Base-by-base conservation (phyloP, 2,888 invertebrate genomes). In the Leptinotarsa rubiginosa region DNA sequence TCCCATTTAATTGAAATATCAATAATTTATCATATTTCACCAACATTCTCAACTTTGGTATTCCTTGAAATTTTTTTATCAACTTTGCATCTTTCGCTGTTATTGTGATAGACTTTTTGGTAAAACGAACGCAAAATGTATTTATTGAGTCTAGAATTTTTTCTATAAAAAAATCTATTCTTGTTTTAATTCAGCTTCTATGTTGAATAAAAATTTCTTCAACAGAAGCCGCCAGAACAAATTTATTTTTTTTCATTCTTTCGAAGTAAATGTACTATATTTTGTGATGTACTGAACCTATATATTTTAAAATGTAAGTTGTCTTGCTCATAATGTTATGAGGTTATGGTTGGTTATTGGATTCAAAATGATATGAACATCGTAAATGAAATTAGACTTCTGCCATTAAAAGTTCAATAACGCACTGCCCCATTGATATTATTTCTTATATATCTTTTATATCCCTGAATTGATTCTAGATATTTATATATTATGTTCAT, bases 341-440 rank as follows among this genome's bases (percentile, higher is more conserved):
- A 56, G 31, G 15, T 62, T 16, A 25, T 62, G 25, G 41, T 56
- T 22, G 12, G 18, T 10, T 56, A 20, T 20, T 16, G n/a, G 16
- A 56, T 56, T 20, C 41, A 7, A 56, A 56, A 56, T 56, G 56
- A 56, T 56, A 12, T 56, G n/a, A 20, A 56, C 56, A 50, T 50
- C 5, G n/a, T n/a, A 56, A 20, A 56, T 56, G 31, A 31, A 20
- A 18, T 20, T 41, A 25, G 62, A 62, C 4, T 62, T 62, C 4
- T 41, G 41, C 31, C 31, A n/a, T 62, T 15, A 15, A 25, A 25
- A n/a, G 25, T 62, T 62, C 31, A n/a, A 25, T 31, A 41, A 12
- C 7, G n/a, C 62, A 62, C 62, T 62, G 62, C 62, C 62, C 62
- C 25, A 62, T 20, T 22, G 56, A 56, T 56, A 20, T 56, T 56